Base-by-base conservation (phyloP, 2,888 invertebrate species). In the Folsomia candida region DNA sequence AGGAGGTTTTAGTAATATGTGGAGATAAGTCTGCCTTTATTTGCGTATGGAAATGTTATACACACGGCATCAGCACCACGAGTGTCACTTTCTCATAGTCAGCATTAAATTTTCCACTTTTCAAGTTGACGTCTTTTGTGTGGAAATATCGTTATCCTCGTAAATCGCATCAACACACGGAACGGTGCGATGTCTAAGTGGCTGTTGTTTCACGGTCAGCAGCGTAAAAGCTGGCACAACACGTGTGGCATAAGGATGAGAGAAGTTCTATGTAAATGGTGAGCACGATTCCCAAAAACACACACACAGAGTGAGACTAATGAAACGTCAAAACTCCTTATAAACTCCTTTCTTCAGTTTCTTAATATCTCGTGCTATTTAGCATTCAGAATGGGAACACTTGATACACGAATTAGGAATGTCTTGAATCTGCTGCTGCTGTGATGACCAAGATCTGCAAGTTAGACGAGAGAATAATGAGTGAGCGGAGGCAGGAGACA, bases 251-350 rank as follows among this genome's bases (percentile, higher is more conserved):
- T 37, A 37, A 9, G 37, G 14, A 37, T 37, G 14, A 9, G 37
- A 4, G 4, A 37, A 37, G 14, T 37, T 37, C 14, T 37, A 37
- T 37, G 37, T 37, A 37, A n/a, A 37, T 37, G 37, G 14, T 37
- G 4, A 37, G n/a, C 37, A 37, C 37, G 37, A 37, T 37, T 37
- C 37, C 4, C 37, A 37, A 37, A 37, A 37, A 37, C n/a, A n/a
- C n/a, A n/a, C n/a, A n/a, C n/a, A n/a, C n/a, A 37, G 14, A 14
- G 37, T 9, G 59, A 65, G 61, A 60, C 65, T 73, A 73, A 73
- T 69, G 73, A 73, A 73, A 70, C 60, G 73, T 73, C 73, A 73
- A 67, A 70, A 65, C 28, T 67, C 47, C 47, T 65, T 58, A 9
- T 37, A 9, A 9, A 9, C 14, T 4, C 4, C 37, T 64, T 64